Percentiles rank a stretch among this genome's conserved stretches.
phyloP scores from a whole-genome alignment of 2,113 vertebrate genomes.

The Hemiscyllium ocellatum region DNA sequence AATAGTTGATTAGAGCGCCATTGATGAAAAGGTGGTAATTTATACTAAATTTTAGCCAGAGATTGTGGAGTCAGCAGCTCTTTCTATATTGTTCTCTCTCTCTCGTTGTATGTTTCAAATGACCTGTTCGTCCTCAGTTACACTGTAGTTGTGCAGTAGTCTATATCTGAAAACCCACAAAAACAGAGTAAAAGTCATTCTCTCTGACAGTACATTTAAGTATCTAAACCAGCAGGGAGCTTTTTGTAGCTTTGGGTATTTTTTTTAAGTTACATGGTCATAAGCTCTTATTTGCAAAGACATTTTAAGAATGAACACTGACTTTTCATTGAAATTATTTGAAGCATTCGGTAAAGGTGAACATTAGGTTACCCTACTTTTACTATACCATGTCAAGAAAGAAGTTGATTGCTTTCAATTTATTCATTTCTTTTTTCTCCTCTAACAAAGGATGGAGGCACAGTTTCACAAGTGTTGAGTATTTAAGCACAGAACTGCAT shows the following conservation, averaged over 20 bases:
- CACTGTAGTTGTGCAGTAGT: not conserved
- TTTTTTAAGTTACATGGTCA: not conserved
- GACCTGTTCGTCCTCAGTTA: not conserved
- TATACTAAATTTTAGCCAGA: not conserved
- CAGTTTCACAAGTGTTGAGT: not conserved
- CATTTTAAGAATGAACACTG: not conserved
- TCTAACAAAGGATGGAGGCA: not conserved
- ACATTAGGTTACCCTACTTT: not conserved
- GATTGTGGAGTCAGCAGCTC: not conserved
- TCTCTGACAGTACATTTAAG: too few relatives aligned
- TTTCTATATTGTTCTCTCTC: not conserved
- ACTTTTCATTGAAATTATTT: not conserved
- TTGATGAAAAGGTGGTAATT: not conserved
- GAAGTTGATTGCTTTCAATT: not conserved
- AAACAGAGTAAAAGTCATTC: not conserved
- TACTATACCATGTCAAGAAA: not conserved
- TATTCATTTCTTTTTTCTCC: not conserved
- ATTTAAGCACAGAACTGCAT: not conserved
- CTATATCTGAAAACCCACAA: not conserved
- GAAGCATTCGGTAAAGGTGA: not conserved
- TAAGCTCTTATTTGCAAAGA: not conserved
- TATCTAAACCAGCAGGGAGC: not conserved
- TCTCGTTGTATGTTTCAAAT: not conserved
- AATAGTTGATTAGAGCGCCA: not conserved
- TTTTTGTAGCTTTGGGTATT: not conserved